phyloP scores from a whole-genome alignment of 2,113 vertebrate species.

The Calyptommatus sinebrachiatus region DNA sequence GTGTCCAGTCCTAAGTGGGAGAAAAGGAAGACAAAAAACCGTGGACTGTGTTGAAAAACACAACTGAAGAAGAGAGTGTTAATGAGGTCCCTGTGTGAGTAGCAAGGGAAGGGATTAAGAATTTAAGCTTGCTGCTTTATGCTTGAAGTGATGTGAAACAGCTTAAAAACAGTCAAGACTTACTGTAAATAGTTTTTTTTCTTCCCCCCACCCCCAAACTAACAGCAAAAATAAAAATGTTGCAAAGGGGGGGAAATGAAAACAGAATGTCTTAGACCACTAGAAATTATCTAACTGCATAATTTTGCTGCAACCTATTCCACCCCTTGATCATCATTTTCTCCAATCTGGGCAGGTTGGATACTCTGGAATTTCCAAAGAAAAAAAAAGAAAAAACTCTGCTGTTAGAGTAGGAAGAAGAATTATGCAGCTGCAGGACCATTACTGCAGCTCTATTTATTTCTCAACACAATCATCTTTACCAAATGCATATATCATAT shows the following conservation, averaged over 20 bases:
- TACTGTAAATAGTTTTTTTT: too few relatives aligned
- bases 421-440: neutral
- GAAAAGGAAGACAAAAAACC: neutral
- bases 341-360: neutral
- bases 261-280: neutral
- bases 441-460: neutral
- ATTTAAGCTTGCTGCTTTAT: slow-evolving; percentile 8
- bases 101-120: slow-evolving; percentile 10
- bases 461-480: neutral
- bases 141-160: slow-evolving; percentile 1
- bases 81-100: slow-evolving; percentile 19
- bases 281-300: neutral
- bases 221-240: neutral
- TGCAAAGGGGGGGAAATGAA: neutral
- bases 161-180: neutral
- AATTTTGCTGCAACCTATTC: neutral
- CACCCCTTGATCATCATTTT: neutral
- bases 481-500: neutral
- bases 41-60: neutral
- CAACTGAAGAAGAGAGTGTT: slow-evolving; percentile 3
- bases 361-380: neutral
- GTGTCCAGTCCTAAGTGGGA: neutral
- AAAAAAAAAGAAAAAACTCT: too few relatives aligned
- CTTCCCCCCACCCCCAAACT: neutral
- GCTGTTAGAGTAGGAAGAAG: neutral